Evolutionary conservation across 2,797 vertebrate species (phyloP).

Genomic region (Erpetoichthys calabaricus): DNA sequence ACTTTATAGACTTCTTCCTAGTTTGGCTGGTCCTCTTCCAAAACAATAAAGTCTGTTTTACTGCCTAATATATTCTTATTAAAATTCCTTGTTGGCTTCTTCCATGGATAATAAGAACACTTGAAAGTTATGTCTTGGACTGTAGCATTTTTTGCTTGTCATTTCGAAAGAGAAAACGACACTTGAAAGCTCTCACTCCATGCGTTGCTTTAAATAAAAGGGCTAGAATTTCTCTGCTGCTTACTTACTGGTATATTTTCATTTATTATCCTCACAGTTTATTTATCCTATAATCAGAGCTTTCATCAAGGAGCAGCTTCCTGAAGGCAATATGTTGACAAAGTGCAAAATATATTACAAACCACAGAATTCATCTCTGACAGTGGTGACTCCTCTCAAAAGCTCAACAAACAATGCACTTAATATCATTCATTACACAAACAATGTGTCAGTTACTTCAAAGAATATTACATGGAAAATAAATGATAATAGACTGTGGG

Average conservation of each 20-base stretch:
- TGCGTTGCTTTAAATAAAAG: slow-evolving; percentile 39
- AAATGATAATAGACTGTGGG: no score
- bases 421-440: no score
- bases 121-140: slow-evolving; percentile 59
- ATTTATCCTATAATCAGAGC: slow-evolving; percentile 1
- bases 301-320: slow-evolving; percentile 3
- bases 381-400: no score
- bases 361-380: background rate
- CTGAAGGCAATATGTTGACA: background rate
- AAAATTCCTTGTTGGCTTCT: slow-evolving; percentile 67
- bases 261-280: background rate
- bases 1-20: no score
- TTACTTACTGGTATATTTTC: no score
- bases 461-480: no score
- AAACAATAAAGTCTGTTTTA: slow-evolving; percentile 49
- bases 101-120: slow-evolving; percentile 56
- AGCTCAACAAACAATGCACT: no score
- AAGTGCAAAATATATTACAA: slow-evolving; percentile 6
- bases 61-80: slow-evolving; percentile 68
- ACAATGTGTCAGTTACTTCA: no score
- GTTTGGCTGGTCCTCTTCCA: slow-evolving; percentile 37
- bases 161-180: no score
- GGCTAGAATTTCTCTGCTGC: slow-evolving; percentile 12
- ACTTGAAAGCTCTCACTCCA: no score
- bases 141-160: slow-evolving; percentile 17